Base-by-base conservation (phyloP, 23 tunicate species). In the Halocynthia roretzi region DNA sequence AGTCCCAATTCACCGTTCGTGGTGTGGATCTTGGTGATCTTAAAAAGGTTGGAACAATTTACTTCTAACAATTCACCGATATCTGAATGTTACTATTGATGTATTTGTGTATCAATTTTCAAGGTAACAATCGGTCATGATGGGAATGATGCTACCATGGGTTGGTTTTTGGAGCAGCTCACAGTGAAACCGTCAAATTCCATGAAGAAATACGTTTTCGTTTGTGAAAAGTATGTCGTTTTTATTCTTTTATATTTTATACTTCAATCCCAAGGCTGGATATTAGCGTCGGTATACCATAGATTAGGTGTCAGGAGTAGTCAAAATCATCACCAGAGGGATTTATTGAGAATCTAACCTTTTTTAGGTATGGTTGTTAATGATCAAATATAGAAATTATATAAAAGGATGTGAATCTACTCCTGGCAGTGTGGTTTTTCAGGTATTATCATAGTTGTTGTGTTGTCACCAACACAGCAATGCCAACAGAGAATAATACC, bases 41-140 rank as follows among this genome's bases (percentile, higher is more conserved):
- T n/a, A 89, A 76, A 53, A 82, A 89, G 96, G 96, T 80, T 57
- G 5, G 56, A 20, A 20, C 62, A n/a, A 72, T 23, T 51, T 23
- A 1, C 62, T 72, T 10, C 15, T 23, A 2, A 12, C 62, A 19
- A 10, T 21, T 6, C 1, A 56, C 12, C 71, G 67, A 52, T 52
- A 12, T 50, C 48, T 12, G 44, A 18, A 76, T 62, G 5, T 60
- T 17, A 60, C 14, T 20, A 60, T 76, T 61, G 4, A 60, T 76
- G 20, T 76, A 14, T 17, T 5, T 61, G 12, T 14, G 63, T 50
- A 14, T 12, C 19, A 53, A 53, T 60, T 55, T 66, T 71, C 7
- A 58, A 89, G 96, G 77, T 89, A 20, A 73, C 86, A 6, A 78
- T 89, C 50, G 96, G 96, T 8, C 96, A 84, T 56, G 81, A 89